Base-by-base conservation (phyloP, 2,888 invertebrate genomes). In the Thymelicus acteon region DNA sequence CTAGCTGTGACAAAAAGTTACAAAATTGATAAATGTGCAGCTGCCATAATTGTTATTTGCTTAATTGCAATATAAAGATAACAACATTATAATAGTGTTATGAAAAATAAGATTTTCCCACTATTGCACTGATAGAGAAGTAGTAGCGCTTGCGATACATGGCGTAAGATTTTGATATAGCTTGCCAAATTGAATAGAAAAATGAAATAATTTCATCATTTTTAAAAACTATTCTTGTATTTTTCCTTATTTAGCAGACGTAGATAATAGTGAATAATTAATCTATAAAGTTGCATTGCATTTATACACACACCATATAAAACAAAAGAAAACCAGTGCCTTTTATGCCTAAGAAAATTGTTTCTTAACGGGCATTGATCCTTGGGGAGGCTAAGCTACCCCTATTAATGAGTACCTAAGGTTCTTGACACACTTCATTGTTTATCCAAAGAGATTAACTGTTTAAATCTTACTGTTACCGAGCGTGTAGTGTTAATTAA, bases 401-500 rank as follows among this genome's bases (percentile, higher is more conserved):
- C 60, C 8, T 67, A 44, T 60, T 67, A 67, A 67, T 52, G 54
- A 65, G 54, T 54, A 44, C 24, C 54, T 65, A 44, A 65, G 54
- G 19, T 40, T 44, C 13, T 54, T 54, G 52, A 65, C 44, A 40
- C 31, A 64, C 7, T 52, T 52, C 49, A 19, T 52, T 52, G 49
- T 44, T 44, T 44, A 52, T 19, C 49, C 19, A 8, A 7, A 0
- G 49, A 19, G 10, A 52, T 19, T 52, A 15, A 52, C 2, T 52
- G 1, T 52, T 7, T 52, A 19, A 19, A 52, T 52, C 12, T 31
- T 19, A 52, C 8, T n/a, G 48, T 67, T 72, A 8, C 15, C 57
- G 70, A 76, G 70, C 72, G 72, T 73, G 75, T 73, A 76, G 79
- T 82, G 86, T 86, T 88, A 88, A 85, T 83, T 85, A 87, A 85